A percentile compares a stretch with the other conserved stretches of the same genome.
phyloP scores from a whole-genome alignment of 2,113 vertebrate genomes.

The Boleophthalmus pectinirostris region DNA sequence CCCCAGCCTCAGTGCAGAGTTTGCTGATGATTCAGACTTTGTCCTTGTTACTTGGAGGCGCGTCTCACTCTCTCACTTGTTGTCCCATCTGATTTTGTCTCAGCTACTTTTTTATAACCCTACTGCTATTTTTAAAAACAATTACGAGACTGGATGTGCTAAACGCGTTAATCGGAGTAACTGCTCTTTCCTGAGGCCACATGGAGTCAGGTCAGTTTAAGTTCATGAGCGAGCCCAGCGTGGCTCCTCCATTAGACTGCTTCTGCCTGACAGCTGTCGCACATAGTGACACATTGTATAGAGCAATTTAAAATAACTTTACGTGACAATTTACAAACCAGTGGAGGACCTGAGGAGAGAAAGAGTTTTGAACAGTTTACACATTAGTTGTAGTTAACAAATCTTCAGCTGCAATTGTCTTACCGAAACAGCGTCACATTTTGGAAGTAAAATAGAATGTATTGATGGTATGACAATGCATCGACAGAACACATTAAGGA shows the following conservation, averaged over 20 bases:
- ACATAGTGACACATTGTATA: conserved; percentile 42
- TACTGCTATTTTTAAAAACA: conserved; percentile 8
- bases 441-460: not conserved
- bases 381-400: not conserved
- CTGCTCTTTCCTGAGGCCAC: conserved; percentile 32
- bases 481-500: not conserved
- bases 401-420: not conserved
- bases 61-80: not conserved
- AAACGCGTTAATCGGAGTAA: conserved; percentile 38
- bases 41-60: conserved; percentile 2
- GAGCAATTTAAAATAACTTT: conserved; percentile 41
- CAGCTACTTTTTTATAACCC: not conserved
- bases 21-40: conserved; percentile 1
- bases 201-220: conserved; percentile 32
- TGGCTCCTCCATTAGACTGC: conserved; percentile 55
- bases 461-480: not conserved
- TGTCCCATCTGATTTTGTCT: not conserved
- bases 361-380: not conserved
- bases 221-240: conserved; percentile 53
- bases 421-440: not conserved
- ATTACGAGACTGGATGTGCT: conserved; percentile 25
- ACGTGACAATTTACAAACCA: conserved; percentile 34
- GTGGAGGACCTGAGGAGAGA: conserved; percentile 15
- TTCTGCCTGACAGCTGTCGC: conserved; percentile 39
- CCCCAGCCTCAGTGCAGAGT: not conserved